Evolutionary conservation across 2,113 vertebrate species (phyloP).

Genomic region (Acrocephalus kingi): DNA sequence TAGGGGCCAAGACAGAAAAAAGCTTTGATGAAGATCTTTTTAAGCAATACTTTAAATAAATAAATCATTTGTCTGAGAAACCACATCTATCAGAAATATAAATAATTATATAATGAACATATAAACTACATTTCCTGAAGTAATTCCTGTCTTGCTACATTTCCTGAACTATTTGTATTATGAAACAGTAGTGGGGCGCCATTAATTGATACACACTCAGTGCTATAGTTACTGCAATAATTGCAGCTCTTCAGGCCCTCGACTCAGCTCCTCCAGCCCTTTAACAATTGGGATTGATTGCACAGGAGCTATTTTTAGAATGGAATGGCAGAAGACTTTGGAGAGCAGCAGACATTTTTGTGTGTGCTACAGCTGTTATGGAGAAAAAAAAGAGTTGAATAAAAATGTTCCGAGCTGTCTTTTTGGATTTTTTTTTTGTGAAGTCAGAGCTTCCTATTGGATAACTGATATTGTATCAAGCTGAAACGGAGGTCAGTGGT

Average conservation of each 20-base stretch:
- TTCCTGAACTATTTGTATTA: conserved; percentile 55
- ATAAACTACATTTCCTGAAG: conserved; percentile 51
- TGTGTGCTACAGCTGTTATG: conserved; percentile 40
- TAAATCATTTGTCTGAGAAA: conserved; percentile 30
- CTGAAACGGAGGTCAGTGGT: conserved; percentile 16
- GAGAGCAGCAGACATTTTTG: conserved; percentile 39
- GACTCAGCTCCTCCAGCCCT: not conserved
- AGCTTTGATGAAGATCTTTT: not conserved
- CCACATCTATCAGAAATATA: conserved; percentile 40
- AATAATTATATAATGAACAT: conserved; percentile 43
- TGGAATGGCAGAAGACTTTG: conserved; percentile 23
- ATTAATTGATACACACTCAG: conserved; percentile 9
- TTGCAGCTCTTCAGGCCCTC: conserved; percentile 41
- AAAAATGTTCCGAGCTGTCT: conserved; percentile 4
- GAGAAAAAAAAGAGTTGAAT: not conserved
- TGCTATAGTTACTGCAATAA: conserved; percentile 12
- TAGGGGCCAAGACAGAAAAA: not conserved
- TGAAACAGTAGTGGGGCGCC: not conserved
- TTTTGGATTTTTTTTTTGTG: not conserved
- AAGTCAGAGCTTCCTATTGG: conserved; percentile 15
- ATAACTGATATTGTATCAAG: not conserved
- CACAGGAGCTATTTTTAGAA: conserved; percentile 37
- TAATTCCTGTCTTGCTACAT: conserved; percentile 40
- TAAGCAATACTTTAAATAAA: conserved; percentile 42
- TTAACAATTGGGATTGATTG: conserved; percentile 61